Evolutionary conservation across 2,113 vertebrate species (phyloP).

Genomic region (Cervus canadensis): DNA sequence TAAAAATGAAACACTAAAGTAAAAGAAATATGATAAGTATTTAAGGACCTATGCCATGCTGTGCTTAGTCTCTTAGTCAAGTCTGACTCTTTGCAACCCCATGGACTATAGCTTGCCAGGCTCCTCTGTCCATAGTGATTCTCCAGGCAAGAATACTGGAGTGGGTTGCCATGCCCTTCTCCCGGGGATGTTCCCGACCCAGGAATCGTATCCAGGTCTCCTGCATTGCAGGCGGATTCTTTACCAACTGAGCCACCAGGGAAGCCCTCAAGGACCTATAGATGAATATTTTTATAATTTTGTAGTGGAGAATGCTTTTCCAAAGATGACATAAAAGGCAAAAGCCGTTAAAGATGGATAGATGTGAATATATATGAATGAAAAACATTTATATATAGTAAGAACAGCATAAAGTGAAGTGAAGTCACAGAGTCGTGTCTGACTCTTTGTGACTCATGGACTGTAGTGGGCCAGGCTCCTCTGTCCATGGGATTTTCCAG

Average conservation of each 20-base stretch:
- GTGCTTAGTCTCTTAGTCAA: not conserved
- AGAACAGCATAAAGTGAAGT: not conserved
- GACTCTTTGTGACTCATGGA: not conserved
- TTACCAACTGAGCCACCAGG: not conserved
- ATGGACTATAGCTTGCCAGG: not conserved
- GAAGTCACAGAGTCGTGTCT: not conserved
- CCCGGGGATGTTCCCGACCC: not conserved
- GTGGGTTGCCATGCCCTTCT: not conserved
- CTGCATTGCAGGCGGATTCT: not conserved
- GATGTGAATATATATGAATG: not conserved
- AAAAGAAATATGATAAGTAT: not conserved
- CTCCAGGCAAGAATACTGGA: not conserved
- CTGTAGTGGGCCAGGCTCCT: not conserved
- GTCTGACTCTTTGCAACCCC: not conserved
- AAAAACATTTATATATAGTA: not conserved
- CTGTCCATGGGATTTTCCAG: not conserved
- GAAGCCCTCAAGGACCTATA: not conserved
- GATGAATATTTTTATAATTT: conserved; percentile 8
- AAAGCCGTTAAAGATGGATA: not conserved
- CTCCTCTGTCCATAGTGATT: not conserved
- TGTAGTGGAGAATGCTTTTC: not conserved
- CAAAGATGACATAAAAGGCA: conserved; percentile 21
- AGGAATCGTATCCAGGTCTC: not conserved
- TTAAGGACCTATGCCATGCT: not conserved
- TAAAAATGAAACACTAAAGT: not conserved